phyloP scores from a whole-genome alignment of 2,888 invertebrate species.

The Resseliella maxima region DNA sequence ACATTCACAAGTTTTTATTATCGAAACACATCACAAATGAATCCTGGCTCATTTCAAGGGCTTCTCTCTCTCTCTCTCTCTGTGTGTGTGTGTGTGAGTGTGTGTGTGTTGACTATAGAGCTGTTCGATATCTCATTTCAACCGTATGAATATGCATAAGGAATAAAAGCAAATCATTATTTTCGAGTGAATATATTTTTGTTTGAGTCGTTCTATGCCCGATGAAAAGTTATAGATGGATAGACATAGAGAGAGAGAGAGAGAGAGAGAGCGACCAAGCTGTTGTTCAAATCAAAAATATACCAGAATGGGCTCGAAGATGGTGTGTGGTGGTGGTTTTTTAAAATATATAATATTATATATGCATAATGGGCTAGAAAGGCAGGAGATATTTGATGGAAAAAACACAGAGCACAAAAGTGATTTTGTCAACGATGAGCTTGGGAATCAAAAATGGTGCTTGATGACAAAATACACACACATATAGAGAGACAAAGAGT shows the following conservation, averaged over 20 bases:
- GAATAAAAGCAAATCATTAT: constrained; percentile 51
- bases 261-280: neutral
- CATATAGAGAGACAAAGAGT: too few species aligned
- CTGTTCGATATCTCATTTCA: constrained; percentile 49
- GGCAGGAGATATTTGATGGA: neutral
- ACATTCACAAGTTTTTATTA: constrained; percentile 14
- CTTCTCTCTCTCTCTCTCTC: neutral
- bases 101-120: neutral
- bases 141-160: constrained; percentile 44
- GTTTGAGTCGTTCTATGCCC: neutral
- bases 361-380: constrained; percentile 3
- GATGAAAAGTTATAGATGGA: neutral
- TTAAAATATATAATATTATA: neutral
- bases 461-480: neutral
- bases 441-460: constrained; percentile 53
- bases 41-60: neutral
- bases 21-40: constrained; percentile 11
- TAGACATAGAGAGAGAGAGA: too few species aligned
- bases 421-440: constrained; percentile 54
- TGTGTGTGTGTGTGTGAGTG: neutral
- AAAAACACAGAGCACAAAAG: neutral
- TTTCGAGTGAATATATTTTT: constrained; percentile 13
- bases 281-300: neutral
- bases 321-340: constrained; percentile 9
- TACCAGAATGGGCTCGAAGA: neutral